Evolutionary conservation across 2,113 vertebrate species (phyloP).

Genomic region (Prunella fulvescens): DNA sequence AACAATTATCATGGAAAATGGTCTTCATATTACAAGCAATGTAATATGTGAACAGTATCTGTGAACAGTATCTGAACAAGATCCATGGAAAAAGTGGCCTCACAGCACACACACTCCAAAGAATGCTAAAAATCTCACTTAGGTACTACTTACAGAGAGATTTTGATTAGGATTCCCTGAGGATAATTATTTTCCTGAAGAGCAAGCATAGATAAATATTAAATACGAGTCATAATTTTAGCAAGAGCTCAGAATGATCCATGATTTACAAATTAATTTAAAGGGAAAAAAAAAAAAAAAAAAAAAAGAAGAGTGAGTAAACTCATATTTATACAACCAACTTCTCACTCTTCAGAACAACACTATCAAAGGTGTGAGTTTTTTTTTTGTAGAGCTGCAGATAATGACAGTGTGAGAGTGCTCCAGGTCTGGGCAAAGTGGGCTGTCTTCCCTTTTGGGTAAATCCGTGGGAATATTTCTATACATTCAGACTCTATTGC

Average conservation of each 20-base stretch:
- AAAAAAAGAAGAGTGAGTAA: neutral
- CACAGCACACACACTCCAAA: neutral
- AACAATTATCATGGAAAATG: neutral
- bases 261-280: neutral
- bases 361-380: neutral
- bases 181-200: constrained; percentile 4
- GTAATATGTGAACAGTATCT: neutral
- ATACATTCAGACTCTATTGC: fast-evolving
- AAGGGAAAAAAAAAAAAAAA: neutral
- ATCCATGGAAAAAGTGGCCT: neutral
- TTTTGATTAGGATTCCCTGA: constrained; percentile 20
- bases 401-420: neutral
- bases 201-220: neutral
- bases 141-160: neutral
- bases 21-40: neutral
- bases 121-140: neutral
- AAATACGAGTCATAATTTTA: neutral
- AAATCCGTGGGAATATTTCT: neutral
- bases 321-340: neutral
- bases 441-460: neutral
- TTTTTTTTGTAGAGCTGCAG: neutral
- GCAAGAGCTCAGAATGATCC: neutral
- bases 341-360: neutral
- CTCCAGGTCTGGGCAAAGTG: neutral
- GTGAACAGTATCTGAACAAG: neutral